Evolutionary conservation across 2,888 invertebrate species (phyloP).

Genomic region (Agrochola circellaris): DNA sequence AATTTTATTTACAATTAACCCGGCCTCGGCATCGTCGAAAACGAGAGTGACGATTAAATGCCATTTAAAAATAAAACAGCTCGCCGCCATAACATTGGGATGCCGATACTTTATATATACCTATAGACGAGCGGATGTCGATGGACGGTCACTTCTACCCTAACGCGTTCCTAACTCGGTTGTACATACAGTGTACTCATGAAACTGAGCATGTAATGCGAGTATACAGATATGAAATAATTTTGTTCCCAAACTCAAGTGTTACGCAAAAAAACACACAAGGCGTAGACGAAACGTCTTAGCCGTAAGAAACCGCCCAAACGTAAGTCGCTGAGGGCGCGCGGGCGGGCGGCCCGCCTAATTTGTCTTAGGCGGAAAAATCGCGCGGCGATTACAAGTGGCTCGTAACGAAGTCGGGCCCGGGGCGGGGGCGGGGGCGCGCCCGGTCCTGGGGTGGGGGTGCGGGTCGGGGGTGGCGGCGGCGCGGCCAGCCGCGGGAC

Average conservation of each 20-base stretch:
- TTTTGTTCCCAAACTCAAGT: constrained; percentile 25
- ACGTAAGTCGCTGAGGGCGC: constrained; percentile 76
- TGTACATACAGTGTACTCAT: neutral
- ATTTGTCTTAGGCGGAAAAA: constrained; percentile 91
- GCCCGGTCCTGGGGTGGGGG: constrained; percentile 64
- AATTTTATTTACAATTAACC: constrained; percentile 91
- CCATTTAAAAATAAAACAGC: constrained; percentile 90
- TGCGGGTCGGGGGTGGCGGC: constrained; percentile 74
- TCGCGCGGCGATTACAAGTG: constrained; percentile 90
- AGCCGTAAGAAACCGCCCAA: constrained; percentile 85
- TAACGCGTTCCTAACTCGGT: constrained; percentile 31
- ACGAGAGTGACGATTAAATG: constrained; percentile 90
- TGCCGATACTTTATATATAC: constrained; percentile 76
- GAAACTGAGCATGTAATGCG: neutral
- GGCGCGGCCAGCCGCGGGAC: constrained; percentile 80
- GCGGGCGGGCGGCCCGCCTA: constrained; percentile 86
- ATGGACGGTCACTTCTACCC: neutral
- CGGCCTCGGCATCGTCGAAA: constrained; percentile 84
- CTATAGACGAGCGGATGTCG: constrained; percentile 34
- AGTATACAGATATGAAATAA: neutral
- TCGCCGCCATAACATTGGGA: constrained; percentile 83
- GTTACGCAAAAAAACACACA: constrained; percentile 63
- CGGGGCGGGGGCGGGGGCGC: constrained; percentile 73
- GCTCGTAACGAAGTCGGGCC: constrained; percentile 90
- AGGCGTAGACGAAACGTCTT: constrained; percentile 82